phyloP scores from a whole-genome alignment of 2,797 vertebrate species.

The Acanthis flammea region DNA sequence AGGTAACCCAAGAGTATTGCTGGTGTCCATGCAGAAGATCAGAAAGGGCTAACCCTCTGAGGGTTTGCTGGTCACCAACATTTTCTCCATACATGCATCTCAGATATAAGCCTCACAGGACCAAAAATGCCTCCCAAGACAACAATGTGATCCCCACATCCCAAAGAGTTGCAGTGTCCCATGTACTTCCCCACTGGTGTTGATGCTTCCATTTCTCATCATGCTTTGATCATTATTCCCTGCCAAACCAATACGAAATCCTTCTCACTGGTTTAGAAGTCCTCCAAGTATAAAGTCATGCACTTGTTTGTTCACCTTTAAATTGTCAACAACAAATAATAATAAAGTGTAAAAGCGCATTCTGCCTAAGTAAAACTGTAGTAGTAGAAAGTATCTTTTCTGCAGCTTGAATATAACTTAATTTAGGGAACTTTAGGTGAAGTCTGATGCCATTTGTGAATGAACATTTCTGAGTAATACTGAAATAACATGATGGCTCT shows the following conservation, averaged over 20 bases:
- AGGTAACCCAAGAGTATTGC: not conserved
- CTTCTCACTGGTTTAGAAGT: not conserved
- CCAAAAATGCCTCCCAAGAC: not conserved
- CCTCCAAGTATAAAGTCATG: not conserved
- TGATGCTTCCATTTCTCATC: not conserved
- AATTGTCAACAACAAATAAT: not conserved
- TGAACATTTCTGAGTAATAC: not conserved
- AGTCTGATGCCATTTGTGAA: not conserved
- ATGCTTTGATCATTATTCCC: not conserved
- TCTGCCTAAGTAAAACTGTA: not conserved
- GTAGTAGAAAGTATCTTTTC: not conserved
- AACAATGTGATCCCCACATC: accelerated
- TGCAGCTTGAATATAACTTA: not conserved
- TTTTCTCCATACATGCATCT: not conserved
- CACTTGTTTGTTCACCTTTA: not conserved
- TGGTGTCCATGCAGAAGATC: not conserved
- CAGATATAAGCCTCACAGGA: not conserved
- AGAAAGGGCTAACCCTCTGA: not conserved
- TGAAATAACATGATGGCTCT: not conserved
- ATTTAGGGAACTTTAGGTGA: not conserved
- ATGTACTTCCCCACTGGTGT: not conserved
- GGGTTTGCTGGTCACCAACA: not conserved
- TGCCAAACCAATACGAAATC: not conserved
- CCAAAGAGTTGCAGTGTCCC: not conserved
- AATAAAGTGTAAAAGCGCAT: not conserved